Base-by-base conservation (phyloP, 2,888 invertebrate genomes). In the Yponomeuta evonymella region DNA sequence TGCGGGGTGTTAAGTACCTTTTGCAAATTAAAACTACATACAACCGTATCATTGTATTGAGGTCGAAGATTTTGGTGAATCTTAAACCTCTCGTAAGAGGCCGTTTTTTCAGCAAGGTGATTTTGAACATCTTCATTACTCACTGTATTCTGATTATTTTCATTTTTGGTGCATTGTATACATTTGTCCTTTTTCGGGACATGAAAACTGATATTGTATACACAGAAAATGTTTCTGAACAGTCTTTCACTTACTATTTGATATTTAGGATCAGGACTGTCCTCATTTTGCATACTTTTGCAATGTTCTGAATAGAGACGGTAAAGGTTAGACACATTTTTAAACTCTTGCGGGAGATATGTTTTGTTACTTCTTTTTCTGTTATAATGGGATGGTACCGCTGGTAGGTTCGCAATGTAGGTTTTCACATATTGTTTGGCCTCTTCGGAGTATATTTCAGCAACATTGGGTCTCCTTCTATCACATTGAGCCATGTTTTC, bases 1-100 rank as follows among this genome's bases (percentile, higher is more conserved):
- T 74, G 71, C 2, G 77, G 77, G 30, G 77, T 78, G 70, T 78
- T 78, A 63, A 77, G 73, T 6, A 78, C 76, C 73, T 76, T 77
- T 73, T 79, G 76, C n/a, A 77, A 70, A 68, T 77, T 76, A 71
- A 79, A 77, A 72, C 72, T 30, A 15, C 30, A 15, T 48, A 62
- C 64, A n/a, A 70, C 9, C 15, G 51, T 36, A 36, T 30, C 43
- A 23, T 70, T 62, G 43, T 36, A 5, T 33, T 33, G 3, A 33
- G 33, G 30, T 23, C 15, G 5, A 8, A 70, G 33, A 15, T 58
- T 29, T 63, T 36, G 62, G 30, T 70, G 70, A 33, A 15, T 11
- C 12, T 36, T 30, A 15, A 33, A 70, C 62, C 70, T 70, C 9
- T 12, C 4, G 65, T 48, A 36, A 12, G 29, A 5, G 30, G 65